These are phyloP conservation scores for Philonicus albiceps DNA, from an alignment of 2,888 invertebrate species.

Conservation along the genomic window DNA sequence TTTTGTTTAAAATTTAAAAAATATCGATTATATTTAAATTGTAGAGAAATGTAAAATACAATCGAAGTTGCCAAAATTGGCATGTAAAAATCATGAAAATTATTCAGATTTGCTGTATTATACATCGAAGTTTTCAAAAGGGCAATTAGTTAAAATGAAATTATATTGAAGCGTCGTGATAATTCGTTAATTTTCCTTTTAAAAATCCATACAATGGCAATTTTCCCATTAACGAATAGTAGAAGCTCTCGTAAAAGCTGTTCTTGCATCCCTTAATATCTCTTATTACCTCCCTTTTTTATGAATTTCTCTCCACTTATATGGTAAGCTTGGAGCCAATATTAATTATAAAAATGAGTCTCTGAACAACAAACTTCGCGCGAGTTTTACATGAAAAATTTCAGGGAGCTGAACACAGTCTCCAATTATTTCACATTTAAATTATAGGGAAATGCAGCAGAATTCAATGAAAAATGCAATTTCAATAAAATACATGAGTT, in stretches of 20 bases:
- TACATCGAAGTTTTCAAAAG: neutral
- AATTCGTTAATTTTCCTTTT: neutral
- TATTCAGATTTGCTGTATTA: neutral
- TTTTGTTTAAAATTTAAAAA: no score
- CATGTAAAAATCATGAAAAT: neutral
- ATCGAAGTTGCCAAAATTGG: neutral
- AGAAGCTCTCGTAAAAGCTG: neutral
- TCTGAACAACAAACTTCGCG: neutral
- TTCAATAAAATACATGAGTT: neutral
- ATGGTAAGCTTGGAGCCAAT: neutral
- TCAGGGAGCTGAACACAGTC: neutral
- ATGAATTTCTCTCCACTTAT: neutral
- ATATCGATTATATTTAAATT: no score
- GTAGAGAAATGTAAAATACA: no score
- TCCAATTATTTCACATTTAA: neutral
- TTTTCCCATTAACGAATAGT: neutral
- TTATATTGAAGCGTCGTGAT: neutral
- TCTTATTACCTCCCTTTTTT: neutral
- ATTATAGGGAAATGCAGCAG: neutral
- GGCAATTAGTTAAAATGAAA: neutral
- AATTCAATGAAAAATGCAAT: neutral
- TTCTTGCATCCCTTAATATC: neutral
- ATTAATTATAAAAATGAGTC: neutral
- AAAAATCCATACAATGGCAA: neutral
- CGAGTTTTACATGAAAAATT: neutral